phyloP scores from a whole-genome alignment of 2,888 invertebrate species.

The Mythimna ferrago region DNA sequence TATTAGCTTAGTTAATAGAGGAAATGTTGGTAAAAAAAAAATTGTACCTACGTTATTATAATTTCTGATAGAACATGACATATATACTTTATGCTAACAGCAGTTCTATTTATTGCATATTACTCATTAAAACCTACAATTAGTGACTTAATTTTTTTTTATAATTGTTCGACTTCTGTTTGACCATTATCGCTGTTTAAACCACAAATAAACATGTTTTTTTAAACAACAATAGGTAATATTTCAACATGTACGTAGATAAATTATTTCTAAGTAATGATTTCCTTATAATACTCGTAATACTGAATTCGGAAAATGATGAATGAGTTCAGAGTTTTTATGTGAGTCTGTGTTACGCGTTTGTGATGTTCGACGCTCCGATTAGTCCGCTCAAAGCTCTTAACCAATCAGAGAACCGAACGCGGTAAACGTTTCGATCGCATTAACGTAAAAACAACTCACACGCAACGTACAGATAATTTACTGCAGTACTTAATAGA shows the following conservation, averaged over 20 bases:
- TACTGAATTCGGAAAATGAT: conserved; percentile 18
- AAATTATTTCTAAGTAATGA: not conserved
- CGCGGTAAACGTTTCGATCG: no score
- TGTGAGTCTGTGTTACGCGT: no score
- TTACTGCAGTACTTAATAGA: conserved; percentile 29
- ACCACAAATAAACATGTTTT: conserved; percentile 11
- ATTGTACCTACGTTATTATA: not conserved
- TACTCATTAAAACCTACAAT: conserved; percentile 15
- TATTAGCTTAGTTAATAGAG: not conserved
- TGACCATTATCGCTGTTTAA: not conserved
- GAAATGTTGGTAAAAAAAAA: conserved; percentile 12
- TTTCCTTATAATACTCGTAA: conserved; percentile 6
- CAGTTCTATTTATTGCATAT: not conserved
- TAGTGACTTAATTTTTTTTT: not conserved
- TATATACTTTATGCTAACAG: not conserved
- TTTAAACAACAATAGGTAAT: conserved; percentile 10
- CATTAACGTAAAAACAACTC: no score
- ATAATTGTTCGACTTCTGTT: not conserved
- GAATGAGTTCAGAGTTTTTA: conserved; percentile 3
- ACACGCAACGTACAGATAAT: conserved; percentile 4
- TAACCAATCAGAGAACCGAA: no score
- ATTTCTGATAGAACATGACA: not conserved
- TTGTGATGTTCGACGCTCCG: no score
- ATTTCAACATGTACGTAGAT: not conserved
- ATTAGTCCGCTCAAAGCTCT: no score